Evolutionary conservation across 2,888 invertebrate genomes (phyloP).

Genomic region (Leptopilina syphax): DNA sequence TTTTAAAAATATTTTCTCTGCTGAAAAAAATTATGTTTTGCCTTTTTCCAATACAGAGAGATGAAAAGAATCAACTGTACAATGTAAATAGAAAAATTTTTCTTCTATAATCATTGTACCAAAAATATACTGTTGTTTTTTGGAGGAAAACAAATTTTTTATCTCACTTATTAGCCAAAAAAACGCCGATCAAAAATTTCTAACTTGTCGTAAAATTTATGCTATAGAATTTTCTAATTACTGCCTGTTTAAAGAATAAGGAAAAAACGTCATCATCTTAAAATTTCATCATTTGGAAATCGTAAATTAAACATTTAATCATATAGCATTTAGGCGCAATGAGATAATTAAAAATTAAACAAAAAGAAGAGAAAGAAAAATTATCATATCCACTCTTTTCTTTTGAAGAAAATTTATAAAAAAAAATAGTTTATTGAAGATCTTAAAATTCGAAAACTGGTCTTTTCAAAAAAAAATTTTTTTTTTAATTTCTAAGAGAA

Average conservation of each 20-base stretch:
- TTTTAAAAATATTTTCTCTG: too few relatives aligned
- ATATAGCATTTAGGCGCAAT: conserved; percentile 57
- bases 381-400: conserved; percentile 57
- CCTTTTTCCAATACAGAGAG: background rate
- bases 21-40: background rate
- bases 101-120: conserved; percentile 62
- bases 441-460: too few relatives aligned
- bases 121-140: conserved; percentile 63
- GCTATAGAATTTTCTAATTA: conserved; percentile 64
- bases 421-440: too few relatives aligned
- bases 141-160: conserved; percentile 47
- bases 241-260: conserved; percentile 64
- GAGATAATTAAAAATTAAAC: conserved; percentile 41
- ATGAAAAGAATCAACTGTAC: conserved; percentile 59
- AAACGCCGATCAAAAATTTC: conserved; percentile 59
- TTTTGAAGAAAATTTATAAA: background rate
- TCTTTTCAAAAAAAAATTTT: background rate
- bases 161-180: conserved; percentile 55
- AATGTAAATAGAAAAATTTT: conserved; percentile 66
- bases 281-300: conserved; percentile 59
- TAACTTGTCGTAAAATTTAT: conserved; percentile 61
- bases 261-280: conserved; percentile 50
- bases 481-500: too few relatives aligned
- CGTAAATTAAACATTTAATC: conserved; percentile 50
- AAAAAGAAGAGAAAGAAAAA: background rate